phyloP scores from a whole-genome alignment of 2,888 invertebrate species.

The Drosophila kuntzei region DNA sequence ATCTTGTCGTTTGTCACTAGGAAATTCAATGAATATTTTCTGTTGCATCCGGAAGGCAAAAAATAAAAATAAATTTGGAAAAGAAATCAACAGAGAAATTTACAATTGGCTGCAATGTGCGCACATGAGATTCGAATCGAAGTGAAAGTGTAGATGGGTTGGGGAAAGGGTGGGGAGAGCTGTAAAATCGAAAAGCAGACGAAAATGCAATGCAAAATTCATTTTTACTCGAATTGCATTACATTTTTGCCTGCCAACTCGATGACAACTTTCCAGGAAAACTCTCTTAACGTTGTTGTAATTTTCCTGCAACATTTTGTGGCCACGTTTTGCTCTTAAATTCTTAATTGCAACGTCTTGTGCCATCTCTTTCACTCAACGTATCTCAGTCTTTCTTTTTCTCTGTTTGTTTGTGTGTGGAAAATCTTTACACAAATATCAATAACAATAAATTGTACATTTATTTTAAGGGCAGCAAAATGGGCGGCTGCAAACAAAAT shows the following conservation, averaged over 20 bases:
- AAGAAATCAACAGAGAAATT: slow-evolving; percentile 42
- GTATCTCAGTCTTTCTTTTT: not conserved
- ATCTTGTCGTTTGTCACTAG: slow-evolving; percentile 73
- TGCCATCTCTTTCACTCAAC: not conserved
- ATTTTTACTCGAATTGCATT: slow-evolving; percentile 46
- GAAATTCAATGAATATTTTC: slow-evolving; percentile 81
- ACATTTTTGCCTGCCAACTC: slow-evolving; percentile 35
- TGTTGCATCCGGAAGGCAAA: slow-evolving; percentile 18
- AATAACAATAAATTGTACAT: slow-evolving; percentile 78
- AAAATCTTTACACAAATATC: slow-evolving; percentile 68
- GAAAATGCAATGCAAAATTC: slow-evolving; percentile 53
- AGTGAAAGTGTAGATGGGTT: slow-evolving; percentile 41
- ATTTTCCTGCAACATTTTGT: slow-evolving; percentile 39
- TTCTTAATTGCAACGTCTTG: slow-evolving; percentile 66
- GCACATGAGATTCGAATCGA: slow-evolving; percentile 54
- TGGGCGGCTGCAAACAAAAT: slow-evolving; percentile 47
- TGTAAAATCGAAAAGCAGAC: slow-evolving; percentile 14
- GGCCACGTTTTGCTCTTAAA: slow-evolving; percentile 64
- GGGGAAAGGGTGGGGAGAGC: slow-evolving; percentile 3
- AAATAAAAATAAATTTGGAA: slow-evolving; percentile 14
- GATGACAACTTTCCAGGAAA: slow-evolving; percentile 61
- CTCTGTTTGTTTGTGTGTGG: not conserved
- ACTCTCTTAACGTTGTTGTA: slow-evolving; percentile 1
- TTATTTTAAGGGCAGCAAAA: slow-evolving; percentile 55
- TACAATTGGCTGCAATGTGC: slow-evolving; percentile 64